Percentiles rank a stretch among this genome's conserved stretches.
Evolutionary conservation across 1,140 invertebrate species (phyloP).

Genomic region (Saccostrea cuccullata): DNA sequence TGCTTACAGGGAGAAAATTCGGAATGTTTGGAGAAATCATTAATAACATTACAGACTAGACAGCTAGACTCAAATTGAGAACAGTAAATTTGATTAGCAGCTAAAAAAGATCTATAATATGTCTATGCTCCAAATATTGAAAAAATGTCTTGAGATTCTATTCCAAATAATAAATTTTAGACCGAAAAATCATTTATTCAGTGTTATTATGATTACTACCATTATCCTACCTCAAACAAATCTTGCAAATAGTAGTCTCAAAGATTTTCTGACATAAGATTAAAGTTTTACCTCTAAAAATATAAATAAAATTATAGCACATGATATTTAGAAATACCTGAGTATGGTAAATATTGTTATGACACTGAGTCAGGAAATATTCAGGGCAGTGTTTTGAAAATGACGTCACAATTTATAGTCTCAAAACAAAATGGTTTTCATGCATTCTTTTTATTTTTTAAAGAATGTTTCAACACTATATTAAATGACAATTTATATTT

Average conservation of each 20-base stretch:
- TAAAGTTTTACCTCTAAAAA: background rate
- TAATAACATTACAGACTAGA: background rate
- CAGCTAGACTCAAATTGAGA: too few species aligned
- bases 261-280: background rate
- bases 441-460: background rate
- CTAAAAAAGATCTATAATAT: background rate
- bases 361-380: constrained; percentile 56
- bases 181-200: background rate
- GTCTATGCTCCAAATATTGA: background rate
- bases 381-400: constrained; percentile 46
- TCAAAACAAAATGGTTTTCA: constrained; percentile 17
- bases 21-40: background rate
- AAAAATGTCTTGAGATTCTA: background rate
- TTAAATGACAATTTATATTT: background rate
- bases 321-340: constrained; percentile 39
- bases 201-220: background rate
- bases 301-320: constrained; percentile 11
- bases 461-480: background rate
- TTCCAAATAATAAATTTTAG: background rate
- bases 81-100: too few species aligned
- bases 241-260: background rate
- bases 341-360: constrained; percentile 4
- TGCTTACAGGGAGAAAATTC: constrained; percentile 2
- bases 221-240: background rate
- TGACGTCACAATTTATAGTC: constrained; percentile 47